A percentile compares a stretch with the other conserved stretches of the same genome.
Conservation (phyloP, 2,888 invertebrate genomes). For the Drosophila macrospina region DNA sequence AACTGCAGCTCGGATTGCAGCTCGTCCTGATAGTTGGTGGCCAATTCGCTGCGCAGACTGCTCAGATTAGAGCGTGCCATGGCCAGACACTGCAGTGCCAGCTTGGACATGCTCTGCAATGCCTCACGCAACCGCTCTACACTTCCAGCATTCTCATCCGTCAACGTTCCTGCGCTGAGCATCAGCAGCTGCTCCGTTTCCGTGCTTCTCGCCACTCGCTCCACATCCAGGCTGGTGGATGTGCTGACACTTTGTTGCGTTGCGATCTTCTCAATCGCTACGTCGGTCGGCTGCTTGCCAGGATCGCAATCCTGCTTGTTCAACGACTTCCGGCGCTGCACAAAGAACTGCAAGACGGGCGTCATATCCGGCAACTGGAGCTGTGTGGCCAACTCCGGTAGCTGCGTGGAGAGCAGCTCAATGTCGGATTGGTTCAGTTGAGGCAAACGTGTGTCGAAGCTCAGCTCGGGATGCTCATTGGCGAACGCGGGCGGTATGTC, state of each 20-base stretch:
- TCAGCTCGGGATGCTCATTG: conserved; percentile 89
- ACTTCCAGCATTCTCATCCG: conserved; percentile 88
- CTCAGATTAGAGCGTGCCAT: conserved; percentile 88
- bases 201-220: conserved; percentile 75
- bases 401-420: conserved; percentile 87
- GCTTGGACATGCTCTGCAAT: conserved; percentile 84
- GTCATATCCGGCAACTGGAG: conserved; percentile 90
- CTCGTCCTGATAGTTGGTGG: conserved; percentile 86
- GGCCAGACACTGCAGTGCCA: conserved; percentile 87
- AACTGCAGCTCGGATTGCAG: conserved; percentile 86
- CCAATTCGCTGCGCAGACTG: conserved; percentile 86
- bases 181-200: conserved; percentile 78
- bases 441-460: conserved; percentile 91
- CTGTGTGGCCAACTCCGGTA: conserved; percentile 89
- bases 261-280: conserved; percentile 83
- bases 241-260: conserved; percentile 62
- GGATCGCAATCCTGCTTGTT: conserved; percentile 17
- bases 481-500: conserved; percentile 95
- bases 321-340: conserved; percentile 85
- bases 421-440: conserved; percentile 88
- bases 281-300: conserved; percentile 59
- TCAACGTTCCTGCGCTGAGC: conserved; percentile 82
- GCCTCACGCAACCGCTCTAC: conserved; percentile 88
- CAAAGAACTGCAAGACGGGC: conserved; percentile 90
- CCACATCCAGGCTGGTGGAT: conserved; percentile 64